These are phyloP conservation scores for Drosophila monieri DNA, from an alignment of 2,888 invertebrate species.

Conservation along the genomic window DNA sequence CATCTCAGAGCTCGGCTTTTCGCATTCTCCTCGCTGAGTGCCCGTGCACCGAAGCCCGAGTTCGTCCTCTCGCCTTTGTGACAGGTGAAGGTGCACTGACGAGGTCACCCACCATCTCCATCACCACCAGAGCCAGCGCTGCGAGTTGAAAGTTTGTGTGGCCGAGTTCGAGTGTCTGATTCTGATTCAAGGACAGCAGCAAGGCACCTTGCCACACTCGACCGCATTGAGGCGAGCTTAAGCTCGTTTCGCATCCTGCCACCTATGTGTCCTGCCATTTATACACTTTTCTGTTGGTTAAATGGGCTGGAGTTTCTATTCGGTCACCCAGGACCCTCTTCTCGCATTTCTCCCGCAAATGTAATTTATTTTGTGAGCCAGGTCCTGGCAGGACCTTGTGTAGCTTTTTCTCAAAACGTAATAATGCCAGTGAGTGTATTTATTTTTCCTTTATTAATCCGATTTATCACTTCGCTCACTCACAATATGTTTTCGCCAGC, in stretches of 20 bases:
- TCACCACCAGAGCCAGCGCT: neutral
- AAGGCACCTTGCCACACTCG: slow-evolving; percentile 30
- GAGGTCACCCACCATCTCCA: slow-evolving; percentile 40
- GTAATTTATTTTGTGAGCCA: slow-evolving; percentile 4
- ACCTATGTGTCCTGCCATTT: slow-evolving; percentile 32
- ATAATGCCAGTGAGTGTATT: slow-evolving; percentile 2
- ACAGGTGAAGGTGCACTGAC: slow-evolving; percentile 63
- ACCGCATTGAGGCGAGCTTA: slow-evolving; percentile 52
- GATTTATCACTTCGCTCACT: slow-evolving; percentile 1
- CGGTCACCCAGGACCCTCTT: neutral
- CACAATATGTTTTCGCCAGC: neutral
- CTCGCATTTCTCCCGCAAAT: neutral
- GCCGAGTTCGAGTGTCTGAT: slow-evolving; percentile 30
- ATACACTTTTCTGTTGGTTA: slow-evolving; percentile 17
- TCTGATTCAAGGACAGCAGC: slow-evolving; percentile 43
- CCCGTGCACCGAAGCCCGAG: slow-evolving; percentile 46
- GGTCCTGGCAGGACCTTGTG: neutral
- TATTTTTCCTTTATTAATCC: neutral
- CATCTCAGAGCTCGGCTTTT: slow-evolving; percentile 48
- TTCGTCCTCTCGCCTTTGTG: slow-evolving; percentile 35
- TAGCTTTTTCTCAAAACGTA: neutral
- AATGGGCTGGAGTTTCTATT: slow-evolving; percentile 16
- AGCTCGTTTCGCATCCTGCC: slow-evolving; percentile 25
- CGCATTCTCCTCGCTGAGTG: slow-evolving; percentile 30
- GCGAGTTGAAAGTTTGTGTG: slow-evolving; percentile 22